A percentile compares a stretch with the other conserved stretches of the same genome.
Evolutionary conservation across 92 coral and sea anemone genomes (phyloP).

Genomic region (Desmophyllum pertusum): DNA sequence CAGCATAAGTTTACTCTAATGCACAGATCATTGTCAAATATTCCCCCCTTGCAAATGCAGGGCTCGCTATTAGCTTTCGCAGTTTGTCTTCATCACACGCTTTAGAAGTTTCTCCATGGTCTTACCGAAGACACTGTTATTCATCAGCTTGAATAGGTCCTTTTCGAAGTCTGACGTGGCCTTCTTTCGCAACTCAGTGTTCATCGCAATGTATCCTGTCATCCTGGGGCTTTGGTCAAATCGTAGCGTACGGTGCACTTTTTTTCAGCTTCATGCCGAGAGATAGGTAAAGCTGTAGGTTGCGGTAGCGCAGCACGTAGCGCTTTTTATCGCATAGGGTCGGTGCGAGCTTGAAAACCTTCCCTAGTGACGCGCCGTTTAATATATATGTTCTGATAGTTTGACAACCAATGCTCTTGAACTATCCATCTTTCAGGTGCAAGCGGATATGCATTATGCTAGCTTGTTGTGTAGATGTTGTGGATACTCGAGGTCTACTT

Average conservation of each 20-base stretch:
- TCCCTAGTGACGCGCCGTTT: neutral
- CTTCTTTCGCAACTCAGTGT: constrained; percentile 1
- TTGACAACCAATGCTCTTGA: neutral
- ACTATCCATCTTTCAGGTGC: constrained; percentile 9
- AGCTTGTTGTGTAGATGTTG: constrained; percentile 13
- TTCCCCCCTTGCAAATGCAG: neutral
- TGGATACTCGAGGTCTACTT: constrained; percentile 40
- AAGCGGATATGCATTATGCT: constrained; percentile 25
- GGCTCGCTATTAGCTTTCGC: neutral
- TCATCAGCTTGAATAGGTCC: neutral
- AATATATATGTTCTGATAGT: neutral
- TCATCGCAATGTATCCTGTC: no score
- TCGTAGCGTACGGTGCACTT: neutral
- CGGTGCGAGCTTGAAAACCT: neutral
- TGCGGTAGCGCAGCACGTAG: constrained; percentile 26
- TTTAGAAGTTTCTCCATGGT: constrained; percentile 19
- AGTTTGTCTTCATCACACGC: neutral
- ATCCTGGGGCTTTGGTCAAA: neutral
- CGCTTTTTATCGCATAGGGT: constrained; percentile 12
- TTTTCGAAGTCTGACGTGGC: neutral
- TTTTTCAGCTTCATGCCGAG: neutral
- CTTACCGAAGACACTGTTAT: no score
- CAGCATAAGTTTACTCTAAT: neutral
- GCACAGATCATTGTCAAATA: no score
- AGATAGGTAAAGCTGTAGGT: constrained; percentile 15